Base-by-base conservation (phyloP, 2,797 vertebrate genomes). In the Premnoplex brunnescens region DNA sequence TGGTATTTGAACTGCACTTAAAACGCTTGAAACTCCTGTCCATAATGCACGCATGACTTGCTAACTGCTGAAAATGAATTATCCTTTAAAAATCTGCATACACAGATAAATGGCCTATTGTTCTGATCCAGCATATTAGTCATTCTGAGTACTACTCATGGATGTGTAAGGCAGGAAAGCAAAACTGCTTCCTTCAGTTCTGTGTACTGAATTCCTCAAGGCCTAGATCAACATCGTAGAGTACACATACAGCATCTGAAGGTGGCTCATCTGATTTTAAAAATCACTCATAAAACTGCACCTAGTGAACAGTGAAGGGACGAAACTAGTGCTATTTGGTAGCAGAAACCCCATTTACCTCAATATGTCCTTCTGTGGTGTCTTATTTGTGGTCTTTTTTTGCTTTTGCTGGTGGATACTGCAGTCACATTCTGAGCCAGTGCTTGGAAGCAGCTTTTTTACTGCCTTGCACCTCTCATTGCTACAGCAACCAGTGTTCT, bases 401-500 rank as follows among this genome's bases (percentile, higher is more conserved):
- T 37, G 81, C 72, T 94, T 96, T 76, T 55, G 82, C 89, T 92
- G 55, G 74, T 34, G 49, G 48, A 34, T 75, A 7, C 73, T 90
- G 92, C 41, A 39, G 64, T 92, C 91, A 68, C 54, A 8, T 73
- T 91, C 81, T 62, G 60, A 95, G 92, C 62, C 84, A 73, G 74
- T 74, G 96, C 96, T 94, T 93, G 82, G 86, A 94, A 93, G 85
- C 36, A 14, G 73, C 88, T 88, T 93, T 49, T 94, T 89, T 89
- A 92, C 88, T 95, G 93, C 91, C 88, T 95, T 73, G 89, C 91
- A 69, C 67, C 69, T 95, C 63, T 95, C 88, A 91, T 98, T 89
- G 78, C 97, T 97, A 79, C 86, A 91, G 97, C 96, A 91, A 94
- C 95, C 82, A 6, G 56, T 89, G 59, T 88, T 94, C 51, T 85